phyloP scores from a whole-genome alignment of 2,113 vertebrate species.

The Suricata suricatta region DNA sequence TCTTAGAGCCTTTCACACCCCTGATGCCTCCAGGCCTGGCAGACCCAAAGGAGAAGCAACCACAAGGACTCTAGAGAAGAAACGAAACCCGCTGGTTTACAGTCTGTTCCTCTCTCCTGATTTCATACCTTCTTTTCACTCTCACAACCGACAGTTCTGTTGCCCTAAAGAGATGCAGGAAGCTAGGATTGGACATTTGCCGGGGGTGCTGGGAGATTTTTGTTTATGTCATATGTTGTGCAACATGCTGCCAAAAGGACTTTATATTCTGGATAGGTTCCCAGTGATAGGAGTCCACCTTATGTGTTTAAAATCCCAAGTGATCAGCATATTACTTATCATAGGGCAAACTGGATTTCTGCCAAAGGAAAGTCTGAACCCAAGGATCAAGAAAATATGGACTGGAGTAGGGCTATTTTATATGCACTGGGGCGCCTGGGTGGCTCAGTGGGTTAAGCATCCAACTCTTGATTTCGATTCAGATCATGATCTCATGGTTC shows the following conservation, averaged over 20 bases:
- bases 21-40: not conserved
- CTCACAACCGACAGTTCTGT: not conserved
- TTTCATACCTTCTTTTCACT: not conserved
- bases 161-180: not conserved
- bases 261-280: not conserved
- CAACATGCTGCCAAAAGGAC: not conserved
- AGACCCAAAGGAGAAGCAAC: not conserved
- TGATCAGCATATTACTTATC: not conserved
- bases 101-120: not conserved
- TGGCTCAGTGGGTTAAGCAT: too few relatives aligned
- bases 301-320: not conserved
- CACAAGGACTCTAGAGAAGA: not conserved
- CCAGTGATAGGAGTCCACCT: not conserved
- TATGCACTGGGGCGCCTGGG: not conserved
- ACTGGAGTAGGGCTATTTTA: not conserved
- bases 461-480: too few relatives aligned
- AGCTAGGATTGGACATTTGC: not conserved
- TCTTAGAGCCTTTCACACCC: not conserved
- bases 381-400: not conserved
- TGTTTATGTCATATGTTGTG: not conserved
- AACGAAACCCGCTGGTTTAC: not conserved
- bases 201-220: not conserved
- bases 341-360: not conserved
- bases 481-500: too few relatives aligned
- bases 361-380: not conserved